phyloP scores from a whole-genome alignment of 2,888 invertebrate species.

The Osmoderma eremita region DNA sequence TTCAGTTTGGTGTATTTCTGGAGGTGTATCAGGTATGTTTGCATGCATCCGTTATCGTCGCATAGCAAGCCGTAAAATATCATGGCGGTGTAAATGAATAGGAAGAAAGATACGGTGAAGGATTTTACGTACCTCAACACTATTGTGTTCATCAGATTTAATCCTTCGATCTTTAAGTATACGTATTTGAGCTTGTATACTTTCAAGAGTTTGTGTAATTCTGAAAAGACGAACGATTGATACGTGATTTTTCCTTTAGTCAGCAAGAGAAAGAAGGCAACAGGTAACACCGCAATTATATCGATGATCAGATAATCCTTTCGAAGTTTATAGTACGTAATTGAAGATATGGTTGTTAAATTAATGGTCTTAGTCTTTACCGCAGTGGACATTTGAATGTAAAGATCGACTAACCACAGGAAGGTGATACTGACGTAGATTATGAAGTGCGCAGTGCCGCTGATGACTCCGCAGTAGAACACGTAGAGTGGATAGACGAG shows the following conservation, averaged over 20 bases:
- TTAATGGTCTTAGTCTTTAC: constrained; percentile 45
- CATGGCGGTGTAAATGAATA: constrained; percentile 36
- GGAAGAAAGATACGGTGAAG: constrained; percentile 26
- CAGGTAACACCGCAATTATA: constrained; percentile 45
- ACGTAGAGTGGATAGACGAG: constrained; percentile 47
- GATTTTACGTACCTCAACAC: constrained; percentile 29
- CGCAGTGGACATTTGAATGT: constrained; percentile 49
- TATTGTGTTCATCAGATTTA: constrained; percentile 23
- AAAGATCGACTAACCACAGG: constrained; percentile 48
- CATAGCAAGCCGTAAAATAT: constrained; percentile 36
- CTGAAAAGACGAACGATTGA: constrained; percentile 40
- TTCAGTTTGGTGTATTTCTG: neutral
- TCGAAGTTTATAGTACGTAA: constrained; percentile 37
- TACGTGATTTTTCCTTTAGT: constrained; percentile 32
- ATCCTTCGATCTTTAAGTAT: constrained; percentile 26
- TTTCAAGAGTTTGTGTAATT: constrained; percentile 47
- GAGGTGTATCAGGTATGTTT: constrained; percentile 18
- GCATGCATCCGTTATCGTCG: constrained; percentile 14
- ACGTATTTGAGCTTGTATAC: constrained; percentile 43
- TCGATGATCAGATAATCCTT: constrained; percentile 45
- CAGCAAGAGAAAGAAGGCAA: constrained; percentile 42
- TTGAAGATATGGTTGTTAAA: constrained; percentile 42
- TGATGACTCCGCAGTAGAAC: constrained; percentile 32
- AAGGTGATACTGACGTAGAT: constrained; percentile 34
- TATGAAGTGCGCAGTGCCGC: neutral